Evolutionary conservation across 2,797 vertebrate genomes (phyloP).

Genomic region (Gymnothorax reevesii): DNA sequence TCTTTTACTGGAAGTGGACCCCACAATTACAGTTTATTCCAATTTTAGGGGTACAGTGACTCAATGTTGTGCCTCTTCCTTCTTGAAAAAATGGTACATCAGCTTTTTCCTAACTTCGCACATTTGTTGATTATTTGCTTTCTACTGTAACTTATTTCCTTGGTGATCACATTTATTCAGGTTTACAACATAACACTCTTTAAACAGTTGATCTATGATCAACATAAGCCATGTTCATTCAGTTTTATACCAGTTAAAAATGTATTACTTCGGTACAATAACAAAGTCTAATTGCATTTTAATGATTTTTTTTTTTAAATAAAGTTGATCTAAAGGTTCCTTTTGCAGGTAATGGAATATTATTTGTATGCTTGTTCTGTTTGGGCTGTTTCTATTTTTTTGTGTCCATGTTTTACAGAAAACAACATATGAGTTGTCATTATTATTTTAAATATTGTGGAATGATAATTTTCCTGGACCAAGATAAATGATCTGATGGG

Average conservation of each 20-base stretch:
- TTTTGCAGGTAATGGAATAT: conserved; percentile 21
- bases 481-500: conserved; percentile 40
- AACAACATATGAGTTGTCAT: conserved; percentile 3
- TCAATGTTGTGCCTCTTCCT: conserved; percentile 39
- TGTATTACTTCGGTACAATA: conserved; percentile 7
- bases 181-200: conserved; percentile 50
- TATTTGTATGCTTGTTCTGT: conserved; percentile 14
- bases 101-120: conserved; percentile 5
- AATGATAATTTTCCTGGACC: conserved; percentile 42
- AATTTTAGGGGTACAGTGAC: conserved; percentile 50
- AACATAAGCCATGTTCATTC: background rate
- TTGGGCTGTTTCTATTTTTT: conserved; percentile 52
- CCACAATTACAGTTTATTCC: conserved; percentile 35
- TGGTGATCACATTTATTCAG: conserved; percentile 32
- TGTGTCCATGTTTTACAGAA: conserved; percentile 17
- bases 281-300: conserved; percentile 19
- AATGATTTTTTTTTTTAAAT: conserved; percentile 45
- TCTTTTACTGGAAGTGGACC: conserved; percentile 34
- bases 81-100: conserved; percentile 41
- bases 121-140: conserved; percentile 38
- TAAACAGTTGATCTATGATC: background rate
- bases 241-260: conserved; percentile 13
- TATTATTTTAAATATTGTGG: conserved; percentile 47
- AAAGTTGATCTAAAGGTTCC: conserved; percentile 31
- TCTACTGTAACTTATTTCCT: conserved; percentile 59